Conservation (phyloP, 2,797 vertebrate genomes). For the Notolepis coatsorum region DNA sequence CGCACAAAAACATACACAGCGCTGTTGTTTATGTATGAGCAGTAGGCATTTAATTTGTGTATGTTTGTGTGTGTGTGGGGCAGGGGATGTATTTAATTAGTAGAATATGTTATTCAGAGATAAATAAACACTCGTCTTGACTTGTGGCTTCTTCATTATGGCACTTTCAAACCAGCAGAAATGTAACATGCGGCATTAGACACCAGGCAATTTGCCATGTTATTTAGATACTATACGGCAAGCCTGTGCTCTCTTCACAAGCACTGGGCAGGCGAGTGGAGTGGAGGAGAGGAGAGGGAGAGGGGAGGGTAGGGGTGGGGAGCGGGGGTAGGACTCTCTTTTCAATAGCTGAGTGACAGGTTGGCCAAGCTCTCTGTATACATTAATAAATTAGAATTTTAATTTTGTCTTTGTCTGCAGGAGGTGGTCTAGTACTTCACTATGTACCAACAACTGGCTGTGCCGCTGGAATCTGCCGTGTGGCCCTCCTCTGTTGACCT, state of each 20-base stretch:
- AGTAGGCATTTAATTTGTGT: conserved; percentile 18
- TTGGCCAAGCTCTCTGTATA: conserved; percentile 94
- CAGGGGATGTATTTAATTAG: conserved; percentile 67
- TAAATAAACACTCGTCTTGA: conserved; percentile 71
- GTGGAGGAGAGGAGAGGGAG: conserved; percentile 34
- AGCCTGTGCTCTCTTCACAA: conserved; percentile 65
- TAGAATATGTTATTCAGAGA: conserved; percentile 67
- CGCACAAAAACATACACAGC: conserved; percentile 15
- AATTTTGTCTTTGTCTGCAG: conserved; percentile 95
- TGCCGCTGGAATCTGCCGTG: conserved; percentile 87
- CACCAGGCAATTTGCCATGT: conserved; percentile 64
- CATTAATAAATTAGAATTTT: conserved; percentile 99
- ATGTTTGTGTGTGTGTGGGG: conserved; percentile 3
- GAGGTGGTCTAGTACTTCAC: conserved; percentile 89
- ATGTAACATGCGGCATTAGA: conserved; percentile 57
- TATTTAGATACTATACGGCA: conserved; percentile 63
- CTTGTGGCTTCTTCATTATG: conserved; percentile 63
- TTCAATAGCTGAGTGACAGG: conserved; percentile 95
- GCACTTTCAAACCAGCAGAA: conserved; percentile 53
- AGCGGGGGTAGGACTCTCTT: conserved; percentile 85
- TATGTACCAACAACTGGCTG: conserved; percentile 93
- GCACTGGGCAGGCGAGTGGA: conserved; percentile 56
- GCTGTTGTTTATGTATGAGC: conserved; percentile 33
- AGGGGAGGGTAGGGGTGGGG: conserved; percentile 1
- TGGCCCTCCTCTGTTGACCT: conserved; percentile 90